Base-by-base conservation (phyloP, 1,140 invertebrate species). In the Caenorhabditis briggsae region DNA sequence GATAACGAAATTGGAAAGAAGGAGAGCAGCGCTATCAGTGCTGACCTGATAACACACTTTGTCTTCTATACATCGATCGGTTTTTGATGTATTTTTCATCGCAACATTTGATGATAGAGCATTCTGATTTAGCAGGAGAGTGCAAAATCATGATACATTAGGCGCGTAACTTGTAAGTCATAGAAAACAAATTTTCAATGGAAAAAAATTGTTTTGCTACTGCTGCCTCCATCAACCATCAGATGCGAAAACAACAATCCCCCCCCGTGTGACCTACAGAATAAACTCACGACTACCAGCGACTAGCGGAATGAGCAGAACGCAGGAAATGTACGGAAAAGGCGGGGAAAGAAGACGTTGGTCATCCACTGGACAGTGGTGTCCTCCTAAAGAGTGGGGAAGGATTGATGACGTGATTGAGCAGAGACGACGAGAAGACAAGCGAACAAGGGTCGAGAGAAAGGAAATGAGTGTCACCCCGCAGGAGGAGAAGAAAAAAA, bases 11-110 rank as follows among this genome's bases (percentile, higher is more conserved):
- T 33, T 33, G 33, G 33, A 3, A 3, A 33, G 33, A 33, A 33
- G 50, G 70, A 78, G 70, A 78, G 64, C 64, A 78, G 50, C 70
- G 46, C n/a, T 78, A 78, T 78, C 70, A 48, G 12, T 20, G n/a
- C 11, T 78, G n/a, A 78, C 46, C 70, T 78, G 70, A 78, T 78
- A 78, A 78, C 70, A 78, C 33, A 33, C 33, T 33, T 5, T 78
- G 65, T 46, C 65, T 41, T 46, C 65, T 46, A 33, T 33, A 78
- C 70, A 78, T 78, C 33, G 43, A 78, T 78, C 46, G 70, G 33
- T 78, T 48, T 78, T 5, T 43, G 64, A 33, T 25, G 53, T 78
- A 25, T 70, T 41, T 11, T 18, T 43, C 18, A 12, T 7, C 9
- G n/a, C 23, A 23, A 20, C 11, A 23, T 53, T n/a, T 8, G 9